Base-by-base conservation (phyloP, 1,140 invertebrate genomes). In the Procambarus clarkii region DNA sequence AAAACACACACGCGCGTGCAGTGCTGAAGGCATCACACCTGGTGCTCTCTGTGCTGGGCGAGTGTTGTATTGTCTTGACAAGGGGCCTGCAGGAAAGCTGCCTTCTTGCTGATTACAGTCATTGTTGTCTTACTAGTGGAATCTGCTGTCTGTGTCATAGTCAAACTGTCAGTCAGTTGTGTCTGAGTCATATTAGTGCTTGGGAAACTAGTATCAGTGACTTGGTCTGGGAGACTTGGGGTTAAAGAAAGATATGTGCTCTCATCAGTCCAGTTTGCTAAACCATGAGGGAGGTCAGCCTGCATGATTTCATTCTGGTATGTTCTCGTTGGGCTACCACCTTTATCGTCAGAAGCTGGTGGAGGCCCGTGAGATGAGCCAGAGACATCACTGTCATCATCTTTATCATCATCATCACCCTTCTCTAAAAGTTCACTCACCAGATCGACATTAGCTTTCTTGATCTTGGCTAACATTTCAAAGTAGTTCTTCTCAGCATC, bases 191-290 rank as follows among this genome's bases (percentile, higher is more conserved):
- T 48, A 54, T 86, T 82, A 79, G 90, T 82, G 76, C 64, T 69
- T 91, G 50, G 84, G 71, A 48, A 60, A 76, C 77, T 81, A 86
- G 50, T 71, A 60, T 82, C 78, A 82, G 90, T 91, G 81, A 91
- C 77, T 58, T 74, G 90, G 78, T 86, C 82, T 82, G 85, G 92
- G 85, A 60, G 80, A 45, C 18, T 82, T 45, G 88, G 79, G 76
- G 92, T 90, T 34, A 92, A 82, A 93, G 95, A 95, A 93, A 97
- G 94, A 94, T 97, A 97, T 80, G 97, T 97, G 94, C 97, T 97
- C 94, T 97, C 96, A 94, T 97, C 97, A 94, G 96, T 96, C 97
- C 97, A 98, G 93, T 97, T 97, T 94, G 96, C 96, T 92, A 97
- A 96, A 81, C 97, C 97, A 89, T 96, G 96, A 7, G 97, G 97